Percentiles rank a stretch among this genome's conserved stretches.
phyloP scores from a whole-genome alignment of 2,797 vertebrate species.

The Enteromius paludinosus region DNA sequence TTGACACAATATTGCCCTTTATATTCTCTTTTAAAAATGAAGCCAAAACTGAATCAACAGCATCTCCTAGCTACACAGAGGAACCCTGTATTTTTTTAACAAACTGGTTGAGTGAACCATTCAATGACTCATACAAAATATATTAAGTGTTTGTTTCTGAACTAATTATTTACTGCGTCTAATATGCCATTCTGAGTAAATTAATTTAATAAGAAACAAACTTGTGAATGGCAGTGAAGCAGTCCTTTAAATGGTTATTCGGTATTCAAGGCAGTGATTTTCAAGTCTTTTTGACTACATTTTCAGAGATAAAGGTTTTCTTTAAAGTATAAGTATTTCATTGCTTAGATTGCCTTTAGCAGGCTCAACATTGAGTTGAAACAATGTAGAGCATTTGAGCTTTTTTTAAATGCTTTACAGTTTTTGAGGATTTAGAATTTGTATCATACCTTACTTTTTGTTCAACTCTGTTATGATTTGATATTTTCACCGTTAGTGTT shows the following conservation, averaged over 20 bases:
- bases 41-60: neutral
- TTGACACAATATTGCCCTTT: neutral
- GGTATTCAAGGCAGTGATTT: neutral
- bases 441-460: neutral
- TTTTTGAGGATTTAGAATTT: neutral
- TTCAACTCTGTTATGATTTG: neutral
- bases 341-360: neutral
- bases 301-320: neutral
- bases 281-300: neutral
- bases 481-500: neutral
- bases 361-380: neutral
- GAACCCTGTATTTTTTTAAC: neutral
- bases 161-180: neutral
- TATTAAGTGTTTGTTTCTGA: neutral
- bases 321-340: neutral
- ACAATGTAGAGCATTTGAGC: too few relatives aligned
- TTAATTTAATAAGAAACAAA: neutral
- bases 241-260: neutral
- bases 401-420: neutral
- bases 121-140: neutral
- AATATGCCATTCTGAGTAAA: neutral
- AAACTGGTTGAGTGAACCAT: neutral
- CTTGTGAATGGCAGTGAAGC: neutral
- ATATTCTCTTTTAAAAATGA: neutral
- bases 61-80: neutral